A percentile compares a stretch with the other conserved stretches of the same genome.
Evolutionary conservation across 2,888 invertebrate genomes (phyloP).

Genomic region (Agrilus cyanescens): DNA sequence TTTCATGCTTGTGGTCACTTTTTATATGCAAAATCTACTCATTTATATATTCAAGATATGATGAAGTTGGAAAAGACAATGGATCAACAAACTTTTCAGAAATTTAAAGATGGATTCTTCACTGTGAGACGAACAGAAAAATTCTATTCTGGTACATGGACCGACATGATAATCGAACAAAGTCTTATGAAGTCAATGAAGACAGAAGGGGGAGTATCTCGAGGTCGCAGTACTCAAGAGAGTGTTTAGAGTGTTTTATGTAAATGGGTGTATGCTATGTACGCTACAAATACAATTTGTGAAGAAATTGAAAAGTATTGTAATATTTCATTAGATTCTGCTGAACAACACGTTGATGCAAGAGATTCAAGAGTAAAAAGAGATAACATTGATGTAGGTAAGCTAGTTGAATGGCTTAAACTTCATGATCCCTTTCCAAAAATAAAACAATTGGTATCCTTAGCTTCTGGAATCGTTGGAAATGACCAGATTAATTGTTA

Average conservation of each 20-base stretch:
- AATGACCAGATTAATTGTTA: too few species aligned
- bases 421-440: too few species aligned
- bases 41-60: constrained; percentile 21
- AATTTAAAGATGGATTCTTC: constrained; percentile 21
- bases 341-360: constrained; percentile 17
- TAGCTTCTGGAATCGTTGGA: too few species aligned
- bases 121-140: constrained; percentile 22
- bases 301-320: constrained; percentile 18
- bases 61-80: constrained; percentile 22
- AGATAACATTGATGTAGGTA: constrained; percentile 14
- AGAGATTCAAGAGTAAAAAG: constrained; percentile 13
- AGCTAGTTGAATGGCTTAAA: constrained; percentile 17
- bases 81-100: constrained; percentile 17
- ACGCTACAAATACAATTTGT: constrained; percentile 19
- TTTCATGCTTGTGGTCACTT: constrained; percentile 26
- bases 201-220: constrained; percentile 12
- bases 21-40: constrained; percentile 23
- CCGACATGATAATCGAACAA: constrained; percentile 10
- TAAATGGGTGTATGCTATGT: constrained; percentile 22
- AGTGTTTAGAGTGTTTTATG: constrained; percentile 22
- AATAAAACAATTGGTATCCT: too few species aligned
- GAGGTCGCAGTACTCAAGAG: constrained; percentile 14
- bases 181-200: constrained; percentile 13
- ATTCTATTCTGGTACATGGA: constrained; percentile 18
- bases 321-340: constrained; percentile 12